A percentile compares a stretch with the other conserved stretches of the same genome.
Conservation (phyloP, 1,140 invertebrate genomes). For the Diachasmimorpha longicaudata region DNA sequence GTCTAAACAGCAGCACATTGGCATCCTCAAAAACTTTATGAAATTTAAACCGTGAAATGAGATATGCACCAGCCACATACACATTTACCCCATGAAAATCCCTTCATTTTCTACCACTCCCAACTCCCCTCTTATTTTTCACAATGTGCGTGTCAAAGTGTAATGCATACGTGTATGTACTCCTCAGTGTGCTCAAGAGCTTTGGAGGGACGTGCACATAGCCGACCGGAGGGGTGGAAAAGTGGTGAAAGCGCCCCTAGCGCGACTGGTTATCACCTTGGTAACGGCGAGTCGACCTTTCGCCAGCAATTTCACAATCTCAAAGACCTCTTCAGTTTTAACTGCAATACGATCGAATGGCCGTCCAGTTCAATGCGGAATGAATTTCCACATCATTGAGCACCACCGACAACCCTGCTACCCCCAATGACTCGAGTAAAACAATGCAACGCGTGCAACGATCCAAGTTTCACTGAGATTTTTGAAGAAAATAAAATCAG, state of each 20-base stretch:
- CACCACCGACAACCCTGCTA: neutral
- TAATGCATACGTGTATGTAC: neutral
- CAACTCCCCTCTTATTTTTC: neutral
- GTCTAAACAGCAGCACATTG: neutral
- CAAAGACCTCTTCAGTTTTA: neutral
- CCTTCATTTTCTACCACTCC: no score
- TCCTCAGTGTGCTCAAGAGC: neutral
- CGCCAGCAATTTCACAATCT: slow-evolving; percentile 13
- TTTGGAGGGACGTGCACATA: neutral
- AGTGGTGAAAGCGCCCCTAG: no score
- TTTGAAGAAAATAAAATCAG: neutral
- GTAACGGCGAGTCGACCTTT: slow-evolving; percentile 24
- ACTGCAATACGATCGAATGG: neutral
- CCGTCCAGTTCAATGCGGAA: neutral
- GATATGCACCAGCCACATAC: neutral
- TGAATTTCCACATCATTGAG: neutral
- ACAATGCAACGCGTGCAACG: neutral
- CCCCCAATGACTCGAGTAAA: neutral
- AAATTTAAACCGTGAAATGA: slow-evolving; percentile 27
- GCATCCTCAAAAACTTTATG: slow-evolving; percentile 12
- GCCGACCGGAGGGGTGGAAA: no score
- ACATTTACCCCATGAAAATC: neutral
- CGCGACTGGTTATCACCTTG: slow-evolving; percentile 23
- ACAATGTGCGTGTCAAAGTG: neutral
- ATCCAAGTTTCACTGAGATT: neutral